Base-by-base conservation (phyloP, 2,797 vertebrate genomes). In the Chrosomus eos region DNA sequence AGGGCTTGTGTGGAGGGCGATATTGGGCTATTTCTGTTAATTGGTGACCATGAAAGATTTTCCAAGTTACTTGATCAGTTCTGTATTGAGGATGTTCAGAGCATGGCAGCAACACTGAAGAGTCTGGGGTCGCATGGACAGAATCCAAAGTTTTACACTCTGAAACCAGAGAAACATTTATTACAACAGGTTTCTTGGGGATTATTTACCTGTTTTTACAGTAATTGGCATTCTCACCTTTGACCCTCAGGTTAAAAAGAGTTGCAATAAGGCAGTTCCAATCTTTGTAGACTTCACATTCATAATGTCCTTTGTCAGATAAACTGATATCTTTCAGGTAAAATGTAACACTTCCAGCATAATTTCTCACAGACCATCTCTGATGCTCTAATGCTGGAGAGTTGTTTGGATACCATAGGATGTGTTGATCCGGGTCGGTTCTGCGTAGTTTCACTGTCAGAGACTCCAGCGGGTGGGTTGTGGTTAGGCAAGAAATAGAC, bases 71-170 rank as follows among this genome's bases (percentile, higher is more conserved):
- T 9, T 76, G 28, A 28, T n/a, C 28, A 45, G 2, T 1, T 28
- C 40, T 72, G 58, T 23, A 1, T 8, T 66, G 55, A 43, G 28
- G 3, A 64, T 23, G 19, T 73, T 81, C 60, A 81, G 84, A 79
- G 48, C 87, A 88, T 40, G 53, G 16, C 43, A 88, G 53, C 36
- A 36, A 66, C 23, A 40, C 77, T 21, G 3, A 21, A 51, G 84
- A 84, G 16, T 60, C 45, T 33, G 13, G n/a, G 26, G 33, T 51
- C 26, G 38, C n/a, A 16, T 14, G 36, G 23, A 86, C 31, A 7
- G 1, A 0, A 0, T 66, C 8, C 16, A 78, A 8, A 5, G 1
- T 26, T 4, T 53, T 28, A 78, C 81, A 87, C 38, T n/a, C 84
- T 87, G 19, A 84, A 31, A 81, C 5, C 36, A 75, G 33, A 75